Conservation (phyloP, 2,797 vertebrate genomes). For the Garrulus glandarius region DNA sequence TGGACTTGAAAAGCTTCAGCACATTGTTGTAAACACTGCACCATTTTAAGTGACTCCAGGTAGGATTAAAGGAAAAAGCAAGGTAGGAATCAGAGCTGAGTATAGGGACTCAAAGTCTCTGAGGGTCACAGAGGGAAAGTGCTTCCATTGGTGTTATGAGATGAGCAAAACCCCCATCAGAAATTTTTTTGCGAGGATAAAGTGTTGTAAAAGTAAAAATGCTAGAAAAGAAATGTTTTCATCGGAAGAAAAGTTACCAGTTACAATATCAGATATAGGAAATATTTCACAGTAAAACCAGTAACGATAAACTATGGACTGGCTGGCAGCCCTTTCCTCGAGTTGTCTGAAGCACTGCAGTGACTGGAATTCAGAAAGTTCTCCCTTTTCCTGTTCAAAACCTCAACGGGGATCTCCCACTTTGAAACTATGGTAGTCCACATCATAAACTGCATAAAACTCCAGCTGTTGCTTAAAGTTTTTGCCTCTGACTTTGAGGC, state of each 20-base stretch:
- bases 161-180: not conserved
- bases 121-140: not conserved
- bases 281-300: not conserved
- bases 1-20: conserved; percentile 32
- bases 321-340: not conserved
- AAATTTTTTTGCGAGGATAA: not conserved
- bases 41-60: conserved; percentile 6
- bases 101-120: not conserved
- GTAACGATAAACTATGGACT: not conserved
- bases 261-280: not conserved
- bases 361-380: not conserved
- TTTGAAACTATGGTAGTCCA: not conserved
- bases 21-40: conserved; percentile 19
- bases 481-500: not conserved
- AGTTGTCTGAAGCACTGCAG: not conserved
- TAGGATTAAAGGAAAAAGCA: conserved; percentile 47
- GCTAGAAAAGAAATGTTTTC: not conserved
- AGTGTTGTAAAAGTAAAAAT: not conserved
- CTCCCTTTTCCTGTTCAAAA: not conserved
- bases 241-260: not conserved
- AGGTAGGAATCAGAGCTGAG: not conserved
- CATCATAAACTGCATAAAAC: not conserved
- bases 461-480: not conserved
- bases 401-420: not conserved
- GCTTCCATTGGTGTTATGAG: not conserved